Base-by-base conservation (phyloP, 2,888 invertebrate species). In the Dynastes maya region DNA sequence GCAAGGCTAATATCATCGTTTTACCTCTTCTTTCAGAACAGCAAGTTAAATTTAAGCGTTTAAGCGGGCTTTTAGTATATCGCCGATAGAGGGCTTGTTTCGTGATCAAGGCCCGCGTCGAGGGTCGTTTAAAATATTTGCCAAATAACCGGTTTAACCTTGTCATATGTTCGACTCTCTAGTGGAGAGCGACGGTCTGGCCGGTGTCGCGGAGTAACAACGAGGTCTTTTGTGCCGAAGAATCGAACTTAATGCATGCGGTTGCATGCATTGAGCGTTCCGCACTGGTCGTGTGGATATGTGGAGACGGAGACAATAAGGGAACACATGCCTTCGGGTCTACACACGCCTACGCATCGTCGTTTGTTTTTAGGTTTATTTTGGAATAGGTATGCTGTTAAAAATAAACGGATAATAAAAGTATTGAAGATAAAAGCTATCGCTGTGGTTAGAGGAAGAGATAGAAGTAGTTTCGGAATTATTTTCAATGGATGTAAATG, bases 111-210 rank as follows among this genome's bases (percentile, higher is more conserved):
- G 53, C 53, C 53, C 53, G 32, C 29, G 68, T 53, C 68, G 68
- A 68, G 68, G 68, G 68, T 45, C 68, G 68, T 49, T 68, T 51
- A 51, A 68, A 29, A 53, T 53, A 22, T 70, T 70, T 70, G 68
- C 68, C 68, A 70, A 70, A 70, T 70, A 70, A 70, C 51, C 68
- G 68, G 68, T 70, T 70, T 70, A 53, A 51, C 68, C 27, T 51
- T 70, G 68, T 53, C 68, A 53, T 29, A 70, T 29, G 51, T 51
- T 53, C 53, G n/a, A 6, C 53, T n/a, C n/a, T n/a, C 13, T 5
- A 53, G 53, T 53, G 45, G 0, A 53, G 16, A 53, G 53, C 53
- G 5, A 53, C 16, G 16, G 13, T n/a, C 53, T n/a, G 16, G 53
- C 53, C 45, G 45, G 45, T 45, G 45, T 45, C 45, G 45, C 45